Evolutionary conservation across 64 coral and sea anemone genomes (phyloP).

Genomic region (Stichodactyla mertensii): DNA sequence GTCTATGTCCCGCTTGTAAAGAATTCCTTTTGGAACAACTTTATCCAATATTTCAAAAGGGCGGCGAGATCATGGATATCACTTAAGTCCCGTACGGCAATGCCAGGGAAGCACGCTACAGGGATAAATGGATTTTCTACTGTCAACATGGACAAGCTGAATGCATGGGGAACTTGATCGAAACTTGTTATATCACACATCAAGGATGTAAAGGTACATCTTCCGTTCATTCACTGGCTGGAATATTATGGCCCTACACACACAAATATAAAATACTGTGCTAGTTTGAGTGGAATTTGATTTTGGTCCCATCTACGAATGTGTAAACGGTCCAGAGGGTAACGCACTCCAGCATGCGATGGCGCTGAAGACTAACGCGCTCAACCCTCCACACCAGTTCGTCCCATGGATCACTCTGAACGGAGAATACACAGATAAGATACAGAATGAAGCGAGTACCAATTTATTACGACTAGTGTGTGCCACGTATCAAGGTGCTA

Average conservation of each 20-base stretch:
- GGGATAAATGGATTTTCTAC: constrained; percentile 39
- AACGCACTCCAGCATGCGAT: constrained; percentile 67
- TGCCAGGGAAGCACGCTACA: constrained; percentile 19
- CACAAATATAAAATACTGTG: constrained; percentile 17
- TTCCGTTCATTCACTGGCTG: constrained; percentile 76
- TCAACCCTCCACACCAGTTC: constrained; percentile 44
- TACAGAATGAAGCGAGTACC: constrained; percentile 44
- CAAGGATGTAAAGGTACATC: constrained; percentile 24
- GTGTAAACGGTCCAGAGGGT: constrained; percentile 39
- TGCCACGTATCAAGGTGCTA: constrained; percentile 41
- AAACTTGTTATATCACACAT: constrained; percentile 59
- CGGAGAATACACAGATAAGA: constrained; percentile 55
- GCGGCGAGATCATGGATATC: constrained; percentile 72
- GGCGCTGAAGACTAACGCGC: constrained; percentile 59
- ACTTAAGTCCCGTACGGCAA: constrained; percentile 72
- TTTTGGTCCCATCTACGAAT: constrained; percentile 52
- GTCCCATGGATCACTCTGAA: constrained; percentile 77
- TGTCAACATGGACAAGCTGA: constrained; percentile 66
- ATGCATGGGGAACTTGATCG: constrained; percentile 71
- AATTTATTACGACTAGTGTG: constrained; percentile 53
- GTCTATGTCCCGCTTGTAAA: constrained; percentile 52
- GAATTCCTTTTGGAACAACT: constrained; percentile 43
- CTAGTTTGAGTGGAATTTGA: constrained; percentile 42
- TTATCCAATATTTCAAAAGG: constrained; percentile 60
- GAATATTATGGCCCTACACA: constrained; percentile 22